Base-by-base conservation (phyloP, 2,888 invertebrate species). In the Tipula confusa region DNA sequence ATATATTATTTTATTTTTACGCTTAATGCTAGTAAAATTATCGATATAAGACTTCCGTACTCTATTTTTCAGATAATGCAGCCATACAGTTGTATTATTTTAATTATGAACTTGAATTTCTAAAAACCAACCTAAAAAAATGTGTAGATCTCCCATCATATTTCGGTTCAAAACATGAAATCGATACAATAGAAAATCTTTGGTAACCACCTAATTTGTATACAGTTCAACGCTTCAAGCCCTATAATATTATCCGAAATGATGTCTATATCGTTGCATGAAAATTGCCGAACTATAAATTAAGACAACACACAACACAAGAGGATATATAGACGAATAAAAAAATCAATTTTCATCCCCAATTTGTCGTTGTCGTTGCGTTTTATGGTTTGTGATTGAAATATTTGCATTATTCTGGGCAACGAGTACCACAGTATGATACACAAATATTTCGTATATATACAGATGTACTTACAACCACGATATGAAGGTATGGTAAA, bases 341-440 rank as follows among this genome's bases (percentile, higher is more conserved):
- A 64, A 64, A 64, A 64, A 64, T 64, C 64, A 64, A 64, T 64
- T 64, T 64, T 64, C 24, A 24, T 64, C 64, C 64, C 64, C 64
- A 64, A 64, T 64, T 64, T 64, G 64, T 24, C 24, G 64, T n/a
- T n/a, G n/a, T 64, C 24, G 7, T 24, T 43, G 43, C 4, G 43
- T 43, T 9, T 11, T 24, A n/a, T n/a, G n/a, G n/a, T 18, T 64
- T 64, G 64, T 64, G 64, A 64, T 64, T 64, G 64, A 64, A 64
- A 64, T 64, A 64, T 64, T 64, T 64, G 64, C 64, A 64, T 64
- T 64, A 64, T 64, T 18, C 24, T 64, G 64, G n/a, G 64, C 9
- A 24, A 24, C n/a, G n/a, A n/a, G n/a, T n/a, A n/a, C n/a, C n/a
- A n/a, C 64, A 24, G 43, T 43, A n/a, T 0, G 2, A n/a, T 43